Percentiles rank a stretch among this genome's conserved stretches.
Conservation (phyloP, 2,113 vertebrate species). For the Anguilla japonica region DNA sequence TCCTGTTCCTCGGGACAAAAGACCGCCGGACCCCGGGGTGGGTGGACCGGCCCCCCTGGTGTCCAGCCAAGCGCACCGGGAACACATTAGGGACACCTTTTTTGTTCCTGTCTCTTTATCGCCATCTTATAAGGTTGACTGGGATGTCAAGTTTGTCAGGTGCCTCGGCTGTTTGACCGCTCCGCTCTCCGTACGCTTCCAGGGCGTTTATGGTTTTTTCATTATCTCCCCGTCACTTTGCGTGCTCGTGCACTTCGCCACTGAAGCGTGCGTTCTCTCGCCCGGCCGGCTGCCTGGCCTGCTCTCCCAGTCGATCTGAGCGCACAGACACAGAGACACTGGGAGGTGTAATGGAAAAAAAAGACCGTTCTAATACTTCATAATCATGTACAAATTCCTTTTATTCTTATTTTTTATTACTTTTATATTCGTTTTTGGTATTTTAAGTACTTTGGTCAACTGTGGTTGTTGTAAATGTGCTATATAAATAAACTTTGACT, state of each 20-base stretch:
- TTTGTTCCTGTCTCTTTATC: constrained; percentile 74
- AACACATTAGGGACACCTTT: constrained; percentile 81
- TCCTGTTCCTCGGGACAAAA: constrained; percentile 79
- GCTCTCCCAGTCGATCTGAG: neutral
- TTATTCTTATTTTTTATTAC: too few species aligned
- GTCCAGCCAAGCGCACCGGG: constrained; percentile 86
- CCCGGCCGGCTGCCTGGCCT: neutral
- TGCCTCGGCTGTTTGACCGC: constrained; percentile 62
- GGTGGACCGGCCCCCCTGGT: constrained; percentile 70
- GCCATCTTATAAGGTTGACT: constrained; percentile 62
- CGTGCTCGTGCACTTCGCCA: constrained; percentile 28
- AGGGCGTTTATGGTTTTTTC: constrained; percentile 39
- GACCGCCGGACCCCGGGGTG: constrained; percentile 67
- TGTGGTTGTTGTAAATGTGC: too few species aligned
- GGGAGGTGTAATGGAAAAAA: neutral
- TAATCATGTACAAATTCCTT: too few species aligned
- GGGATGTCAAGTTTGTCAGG: constrained; percentile 70
- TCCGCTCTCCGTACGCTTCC: constrained; percentile 42
- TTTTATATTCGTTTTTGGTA: too few species aligned
- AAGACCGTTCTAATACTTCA: neutral
- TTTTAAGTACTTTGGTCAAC: too few species aligned
- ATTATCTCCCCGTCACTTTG: constrained; percentile 49
- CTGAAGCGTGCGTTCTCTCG: constrained; percentile 17
- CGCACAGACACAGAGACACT: neutral
- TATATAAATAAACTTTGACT: too few species aligned